Percentiles rank a stretch among this genome's conserved stretches.
Evolutionary conservation across 2,113 vertebrate species (phyloP).

Genomic region (Spilogale gracilis): DNA sequence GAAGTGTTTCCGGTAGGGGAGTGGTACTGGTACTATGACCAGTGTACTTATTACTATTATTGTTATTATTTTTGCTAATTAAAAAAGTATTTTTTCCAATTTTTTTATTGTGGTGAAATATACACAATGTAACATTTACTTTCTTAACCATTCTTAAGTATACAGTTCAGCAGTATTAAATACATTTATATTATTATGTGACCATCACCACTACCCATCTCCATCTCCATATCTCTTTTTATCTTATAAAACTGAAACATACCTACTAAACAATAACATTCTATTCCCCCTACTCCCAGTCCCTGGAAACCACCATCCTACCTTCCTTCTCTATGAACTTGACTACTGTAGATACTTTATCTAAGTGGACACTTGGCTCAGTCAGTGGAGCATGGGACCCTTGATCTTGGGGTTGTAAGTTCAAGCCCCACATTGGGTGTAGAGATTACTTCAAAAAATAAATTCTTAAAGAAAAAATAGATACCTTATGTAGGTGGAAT

Average conservation of each 20-base stretch:
- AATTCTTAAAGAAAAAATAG: background rate
- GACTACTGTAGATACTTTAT: background rate
- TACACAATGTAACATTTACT: background rate
- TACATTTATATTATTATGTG: background rate
- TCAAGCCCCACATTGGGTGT: background rate
- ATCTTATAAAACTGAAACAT: background rate
- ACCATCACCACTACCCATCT: background rate
- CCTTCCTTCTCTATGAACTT: background rate
- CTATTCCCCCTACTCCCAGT: background rate
- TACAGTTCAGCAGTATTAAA: background rate
- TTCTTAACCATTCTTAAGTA: background rate
- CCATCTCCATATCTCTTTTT: background rate
- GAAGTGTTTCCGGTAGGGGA: background rate
- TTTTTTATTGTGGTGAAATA: background rate
- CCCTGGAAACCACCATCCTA: background rate
- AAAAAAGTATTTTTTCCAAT: background rate
- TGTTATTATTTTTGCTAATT: background rate
- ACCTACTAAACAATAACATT: background rate
- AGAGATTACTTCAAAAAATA: background rate
- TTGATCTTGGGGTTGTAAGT: background rate
- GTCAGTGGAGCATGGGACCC: background rate
- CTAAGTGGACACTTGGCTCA: background rate
- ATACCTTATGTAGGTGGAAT: background rate
- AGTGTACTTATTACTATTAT: background rate
- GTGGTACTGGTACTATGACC: background rate